Conservation (phyloP, 2,888 invertebrate genomes). For the Brenthis hecate region DNA sequence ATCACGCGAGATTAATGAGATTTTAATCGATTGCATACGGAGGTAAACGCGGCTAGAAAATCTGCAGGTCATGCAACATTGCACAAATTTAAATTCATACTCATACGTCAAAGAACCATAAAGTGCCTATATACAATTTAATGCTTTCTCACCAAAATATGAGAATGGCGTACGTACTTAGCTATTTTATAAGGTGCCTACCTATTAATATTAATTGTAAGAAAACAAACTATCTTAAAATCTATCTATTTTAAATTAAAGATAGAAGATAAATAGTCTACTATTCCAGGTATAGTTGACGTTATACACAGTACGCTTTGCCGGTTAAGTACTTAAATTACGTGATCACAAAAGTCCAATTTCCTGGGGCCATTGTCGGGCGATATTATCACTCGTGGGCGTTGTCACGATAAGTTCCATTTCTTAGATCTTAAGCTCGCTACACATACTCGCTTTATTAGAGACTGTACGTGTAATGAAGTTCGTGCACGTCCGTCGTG, state of each 20-base stretch:
- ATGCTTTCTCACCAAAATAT: too few species aligned
- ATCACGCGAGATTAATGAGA: conserved; percentile 12
- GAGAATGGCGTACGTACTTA: too few species aligned
- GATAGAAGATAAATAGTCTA: conserved; percentile 17
- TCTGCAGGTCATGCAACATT: conserved; percentile 20
- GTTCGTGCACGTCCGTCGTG: conserved; percentile 55
- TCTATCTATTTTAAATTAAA: conserved; percentile 3
- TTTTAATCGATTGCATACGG: conserved; percentile 8
- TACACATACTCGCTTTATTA: conserved; percentile 37
- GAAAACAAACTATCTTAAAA: not conserved
- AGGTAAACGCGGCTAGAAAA: not conserved
- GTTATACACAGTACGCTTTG: conserved; percentile 17
- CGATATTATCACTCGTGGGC: conserved; percentile 69
- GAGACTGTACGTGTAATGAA: conserved; percentile 46
- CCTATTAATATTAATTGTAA: not conserved
- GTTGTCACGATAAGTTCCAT: conserved; percentile 63
- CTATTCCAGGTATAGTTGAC: conserved; percentile 17
- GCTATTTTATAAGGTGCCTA: not conserved
- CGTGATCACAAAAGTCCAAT: conserved; percentile 37
- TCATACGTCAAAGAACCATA: too few species aligned
- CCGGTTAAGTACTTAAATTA: conserved; percentile 28
- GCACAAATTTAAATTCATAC: conserved; percentile 2
- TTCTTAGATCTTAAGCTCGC: conserved; percentile 52
- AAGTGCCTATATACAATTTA: too few species aligned
- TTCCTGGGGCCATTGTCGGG: conserved; percentile 41